Conservation (phyloP, 2,113 vertebrate species). For the Tringa solitaria region DNA sequence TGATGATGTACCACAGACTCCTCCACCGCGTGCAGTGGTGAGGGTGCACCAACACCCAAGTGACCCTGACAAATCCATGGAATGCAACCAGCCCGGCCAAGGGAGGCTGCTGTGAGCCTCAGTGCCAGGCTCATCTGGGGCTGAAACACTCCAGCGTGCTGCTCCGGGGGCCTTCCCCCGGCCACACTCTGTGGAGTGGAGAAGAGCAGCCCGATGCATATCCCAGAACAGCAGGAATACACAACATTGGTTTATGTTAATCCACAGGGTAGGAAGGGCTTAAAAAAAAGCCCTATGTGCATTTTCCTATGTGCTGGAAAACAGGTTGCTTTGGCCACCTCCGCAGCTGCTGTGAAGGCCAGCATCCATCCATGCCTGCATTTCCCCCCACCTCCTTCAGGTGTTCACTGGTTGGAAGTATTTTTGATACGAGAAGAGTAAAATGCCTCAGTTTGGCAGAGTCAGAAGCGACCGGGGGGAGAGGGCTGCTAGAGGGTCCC, state of each 20-base stretch:
- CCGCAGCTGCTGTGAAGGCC: neutral
- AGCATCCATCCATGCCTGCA: rapidly evolving
- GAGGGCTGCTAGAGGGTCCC: neutral
- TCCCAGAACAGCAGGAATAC: neutral
- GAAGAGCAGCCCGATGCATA: neutral
- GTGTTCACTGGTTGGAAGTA: rapidly evolving
- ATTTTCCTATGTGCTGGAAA: no score
- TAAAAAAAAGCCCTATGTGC: no score
- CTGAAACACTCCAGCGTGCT: neutral
- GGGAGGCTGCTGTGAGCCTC: neutral
- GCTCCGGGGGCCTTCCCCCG: neutral
- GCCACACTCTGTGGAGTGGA: rapidly evolving
- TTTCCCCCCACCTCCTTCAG: neutral
- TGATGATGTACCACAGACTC: no score
- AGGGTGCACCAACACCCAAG: neutral
- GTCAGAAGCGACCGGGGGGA: neutral
- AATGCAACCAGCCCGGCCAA: neutral
- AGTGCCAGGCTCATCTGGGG: neutral
- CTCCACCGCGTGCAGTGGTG: neutral
- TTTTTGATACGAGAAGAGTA: neutral
- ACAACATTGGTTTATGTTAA: rapidly evolving
- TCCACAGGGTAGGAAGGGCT: neutral
- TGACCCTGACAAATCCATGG: neutral
- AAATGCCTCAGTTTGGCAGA: neutral
- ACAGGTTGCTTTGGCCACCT: neutral